Evolutionary conservation across 2,113 vertebrate genomes (phyloP).

Genomic region (Peromyscus leucopus): DNA sequence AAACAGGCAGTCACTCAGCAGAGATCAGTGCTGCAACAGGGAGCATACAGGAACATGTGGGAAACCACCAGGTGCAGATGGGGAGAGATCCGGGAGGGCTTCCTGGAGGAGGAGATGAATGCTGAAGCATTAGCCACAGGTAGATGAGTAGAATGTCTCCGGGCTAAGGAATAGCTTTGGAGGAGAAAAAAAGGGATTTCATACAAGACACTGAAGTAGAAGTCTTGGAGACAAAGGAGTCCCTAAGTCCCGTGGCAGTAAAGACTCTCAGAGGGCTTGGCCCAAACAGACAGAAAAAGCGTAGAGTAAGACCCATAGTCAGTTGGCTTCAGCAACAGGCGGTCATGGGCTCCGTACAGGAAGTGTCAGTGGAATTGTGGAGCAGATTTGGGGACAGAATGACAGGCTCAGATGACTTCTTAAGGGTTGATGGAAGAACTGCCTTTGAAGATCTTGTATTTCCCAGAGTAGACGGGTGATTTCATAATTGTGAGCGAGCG

Average conservation of each 20-base stretch:
- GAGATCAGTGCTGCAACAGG: not conserved
- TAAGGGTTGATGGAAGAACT: not conserved
- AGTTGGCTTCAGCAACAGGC: not conserved
- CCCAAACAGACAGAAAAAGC: not conserved
- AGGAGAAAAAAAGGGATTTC: not conserved
- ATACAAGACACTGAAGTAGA: not conserved
- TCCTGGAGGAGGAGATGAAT: not conserved
- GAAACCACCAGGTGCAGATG: not conserved
- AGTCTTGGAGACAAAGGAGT: not conserved
- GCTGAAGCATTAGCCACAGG: not conserved
- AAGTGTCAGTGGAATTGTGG: not conserved
- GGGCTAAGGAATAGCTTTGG: not conserved
- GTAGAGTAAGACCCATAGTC: not conserved
- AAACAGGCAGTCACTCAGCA: not conserved
- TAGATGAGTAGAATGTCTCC: not conserved
- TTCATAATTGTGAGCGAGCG: not conserved
- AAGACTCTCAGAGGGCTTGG: not conserved
- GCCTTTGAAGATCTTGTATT: constrained; percentile 24
- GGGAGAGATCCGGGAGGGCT: not conserved
- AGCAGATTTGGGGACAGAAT: not conserved
- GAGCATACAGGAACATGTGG: not conserved
- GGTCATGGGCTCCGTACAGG: not conserved
- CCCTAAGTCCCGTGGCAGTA: not conserved
- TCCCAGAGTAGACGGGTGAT: constrained; percentile 5
- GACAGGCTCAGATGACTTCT: not conserved